A percentile compares a stretch with the other conserved stretches of the same genome.
Conservation (phyloP, 2,888 invertebrate species). For the Drosophila paramelanica region DNA sequence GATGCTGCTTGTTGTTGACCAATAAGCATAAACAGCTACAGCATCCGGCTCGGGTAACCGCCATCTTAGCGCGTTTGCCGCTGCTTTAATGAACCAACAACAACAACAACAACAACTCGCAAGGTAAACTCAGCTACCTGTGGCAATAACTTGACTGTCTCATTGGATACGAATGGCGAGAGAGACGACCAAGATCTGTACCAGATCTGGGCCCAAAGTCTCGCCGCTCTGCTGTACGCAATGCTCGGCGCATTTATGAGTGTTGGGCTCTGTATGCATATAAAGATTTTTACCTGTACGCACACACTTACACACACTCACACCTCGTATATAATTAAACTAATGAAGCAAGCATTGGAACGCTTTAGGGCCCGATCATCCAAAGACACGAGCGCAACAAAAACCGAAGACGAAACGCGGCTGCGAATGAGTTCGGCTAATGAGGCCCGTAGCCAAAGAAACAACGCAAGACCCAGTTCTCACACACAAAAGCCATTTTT, state of each 20-base stretch:
- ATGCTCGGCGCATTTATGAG: conserved; percentile 13
- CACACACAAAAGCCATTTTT: conserved; percentile 73
- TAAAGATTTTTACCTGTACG: conserved; percentile 31
- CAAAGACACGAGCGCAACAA: conserved; percentile 28
- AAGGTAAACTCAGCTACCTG: conserved; percentile 66
- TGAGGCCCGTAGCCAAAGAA: conserved; percentile 70
- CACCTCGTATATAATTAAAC: conserved; percentile 61
- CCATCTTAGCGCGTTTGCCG: conserved; percentile 70
- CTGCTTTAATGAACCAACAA: conserved; percentile 71
- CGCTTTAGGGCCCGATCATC: conserved; percentile 36
- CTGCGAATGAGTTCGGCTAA: conserved; percentile 64
- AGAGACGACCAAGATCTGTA: conserved; percentile 10
- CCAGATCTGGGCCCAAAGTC: conserved; percentile 13
- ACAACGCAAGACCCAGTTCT: conserved; percentile 76
- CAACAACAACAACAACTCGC: conserved; percentile 15
- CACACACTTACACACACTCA: conserved; percentile 13
- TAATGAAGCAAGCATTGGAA: conserved; percentile 66
- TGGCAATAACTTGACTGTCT: conserved; percentile 35
- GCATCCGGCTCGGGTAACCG: conserved; percentile 72
- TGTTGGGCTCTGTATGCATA: conserved; percentile 2
- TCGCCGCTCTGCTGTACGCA: conserved; percentile 20
- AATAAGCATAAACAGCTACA: conserved; percentile 80
- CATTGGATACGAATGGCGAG: conserved; percentile 38
- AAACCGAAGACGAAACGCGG: conserved; percentile 17
- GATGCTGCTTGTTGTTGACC: conserved; percentile 66